Conservation (phyloP, 2,113 vertebrate genomes). For the Poicephalus meyeri region DNA sequence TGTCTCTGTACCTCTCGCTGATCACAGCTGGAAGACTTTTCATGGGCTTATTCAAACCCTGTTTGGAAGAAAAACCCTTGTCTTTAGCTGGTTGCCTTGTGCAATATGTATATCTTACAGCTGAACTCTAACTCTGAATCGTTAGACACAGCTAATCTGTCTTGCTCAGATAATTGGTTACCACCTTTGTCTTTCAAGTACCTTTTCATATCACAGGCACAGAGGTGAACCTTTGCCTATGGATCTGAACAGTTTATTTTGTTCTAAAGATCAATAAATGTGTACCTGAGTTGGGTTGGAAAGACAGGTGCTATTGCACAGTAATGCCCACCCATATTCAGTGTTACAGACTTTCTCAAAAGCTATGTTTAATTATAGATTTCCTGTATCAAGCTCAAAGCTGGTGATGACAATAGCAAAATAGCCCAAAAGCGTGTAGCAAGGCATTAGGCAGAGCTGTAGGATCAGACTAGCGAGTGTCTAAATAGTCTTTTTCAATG, state of each 20-base stretch:
- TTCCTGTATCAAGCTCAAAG: neutral
- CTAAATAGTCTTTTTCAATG: neutral
- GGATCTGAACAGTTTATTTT: slow-evolving; percentile 55
- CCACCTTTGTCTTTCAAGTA: slow-evolving; percentile 58
- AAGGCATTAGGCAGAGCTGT: neutral
- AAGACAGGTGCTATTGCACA: slow-evolving; percentile 52
- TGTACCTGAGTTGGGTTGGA: slow-evolving; percentile 18
- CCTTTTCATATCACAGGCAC: slow-evolving; percentile 41
- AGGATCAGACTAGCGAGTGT: slow-evolving; percentile 14
- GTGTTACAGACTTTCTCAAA: neutral
- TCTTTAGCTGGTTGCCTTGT: slow-evolving; percentile 68
- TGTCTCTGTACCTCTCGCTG: slow-evolving; percentile 34
- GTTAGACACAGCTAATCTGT: slow-evolving; percentile 44
- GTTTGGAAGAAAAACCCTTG: slow-evolving; percentile 37
- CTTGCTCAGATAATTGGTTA: slow-evolving; percentile 59
- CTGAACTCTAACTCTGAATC: slow-evolving; percentile 65
- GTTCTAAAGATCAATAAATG: slow-evolving; percentile 31
- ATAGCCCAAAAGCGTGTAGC: neutral
- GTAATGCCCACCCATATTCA: slow-evolving; percentile 29
- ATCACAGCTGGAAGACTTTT: slow-evolving; percentile 56
- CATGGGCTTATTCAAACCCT: slow-evolving; percentile 56
- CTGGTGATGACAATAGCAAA: neutral
- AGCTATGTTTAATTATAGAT: neutral
- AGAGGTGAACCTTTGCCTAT: slow-evolving; percentile 36
- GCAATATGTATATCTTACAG: slow-evolving; percentile 65